A percentile compares a stretch with the other conserved stretches of the same genome.
Conservation (phyloP, 2,888 invertebrate genomes). For the Apamea monoglypha region DNA sequence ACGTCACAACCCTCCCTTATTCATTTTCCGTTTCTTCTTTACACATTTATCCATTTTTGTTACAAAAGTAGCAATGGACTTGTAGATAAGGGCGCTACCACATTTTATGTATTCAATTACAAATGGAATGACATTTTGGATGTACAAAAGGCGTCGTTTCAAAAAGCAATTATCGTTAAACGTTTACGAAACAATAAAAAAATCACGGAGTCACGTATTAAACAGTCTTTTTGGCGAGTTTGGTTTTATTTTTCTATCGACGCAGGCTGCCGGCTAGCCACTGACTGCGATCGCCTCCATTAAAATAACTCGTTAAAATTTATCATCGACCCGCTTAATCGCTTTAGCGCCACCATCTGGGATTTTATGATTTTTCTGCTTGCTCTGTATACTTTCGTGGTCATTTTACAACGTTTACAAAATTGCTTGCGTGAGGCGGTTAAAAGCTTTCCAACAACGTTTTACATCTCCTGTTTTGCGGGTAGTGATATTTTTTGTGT, state of each 20-base stretch:
- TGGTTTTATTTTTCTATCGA: conserved; percentile 89
- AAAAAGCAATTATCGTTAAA: conserved; percentile 73
- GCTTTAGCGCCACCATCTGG: conserved; percentile 90
- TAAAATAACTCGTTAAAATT: conserved; percentile 91
- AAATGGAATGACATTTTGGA: conserved; percentile 68
- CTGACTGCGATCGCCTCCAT: conserved; percentile 90
- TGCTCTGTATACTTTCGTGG: conserved; percentile 88
- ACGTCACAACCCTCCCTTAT: conserved; percentile 32
- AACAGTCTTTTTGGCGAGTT: conserved; percentile 84
- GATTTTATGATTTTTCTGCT: conserved; percentile 90
- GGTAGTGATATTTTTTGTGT: conserved; percentile 66
- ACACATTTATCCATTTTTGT: conserved; percentile 53
- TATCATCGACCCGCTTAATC: conserved; percentile 91
- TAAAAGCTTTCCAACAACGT: conserved; percentile 75
- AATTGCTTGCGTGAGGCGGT: conserved; percentile 83
- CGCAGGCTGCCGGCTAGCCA: conserved; percentile 87
- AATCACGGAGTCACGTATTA: conserved; percentile 81
- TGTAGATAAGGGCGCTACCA: conserved; percentile 64
- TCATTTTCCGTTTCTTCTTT: conserved; percentile 29
- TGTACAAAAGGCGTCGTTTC: conserved; percentile 70
- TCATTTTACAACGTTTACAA: conserved; percentile 87
- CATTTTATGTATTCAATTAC: conserved; percentile 69
- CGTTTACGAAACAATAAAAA: conserved; percentile 77
- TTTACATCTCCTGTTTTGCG: conserved; percentile 67
- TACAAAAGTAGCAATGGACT: conserved; percentile 49